phyloP scores from a whole-genome alignment of 2,888 invertebrate genomes.

The Andrena bicolor region DNA sequence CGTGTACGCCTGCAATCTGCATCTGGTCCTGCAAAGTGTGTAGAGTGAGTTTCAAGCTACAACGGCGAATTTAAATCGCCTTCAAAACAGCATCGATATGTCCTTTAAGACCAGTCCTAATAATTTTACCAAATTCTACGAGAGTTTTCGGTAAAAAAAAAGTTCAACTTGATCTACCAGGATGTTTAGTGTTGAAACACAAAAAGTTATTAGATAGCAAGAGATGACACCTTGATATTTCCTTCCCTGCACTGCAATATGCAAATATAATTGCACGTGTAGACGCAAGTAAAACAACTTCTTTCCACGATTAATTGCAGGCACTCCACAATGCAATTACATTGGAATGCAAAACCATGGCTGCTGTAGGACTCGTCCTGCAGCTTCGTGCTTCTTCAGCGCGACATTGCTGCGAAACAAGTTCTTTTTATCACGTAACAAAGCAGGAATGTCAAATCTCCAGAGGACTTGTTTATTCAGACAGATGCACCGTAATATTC shows the following conservation, averaged over 20 bases:
- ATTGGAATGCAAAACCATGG: not conserved
- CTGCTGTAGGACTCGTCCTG: not conserved
- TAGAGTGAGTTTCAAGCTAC: no score
- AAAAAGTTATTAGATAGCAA: not conserved
- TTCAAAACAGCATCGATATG: no score
- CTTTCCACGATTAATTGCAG: not conserved
- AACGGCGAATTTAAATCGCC: no score
- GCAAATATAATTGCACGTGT: not conserved
- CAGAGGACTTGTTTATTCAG: not conserved
- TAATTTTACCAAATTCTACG: no score
- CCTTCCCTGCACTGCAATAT: not conserved
- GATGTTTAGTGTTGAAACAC: no score
- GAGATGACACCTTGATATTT: not conserved
- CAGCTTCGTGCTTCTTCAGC: not conserved
- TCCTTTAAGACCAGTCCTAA: no score
- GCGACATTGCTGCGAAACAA: not conserved
- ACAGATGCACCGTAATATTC: not conserved
- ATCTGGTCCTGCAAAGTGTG: not conserved
- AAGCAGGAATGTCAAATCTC: not conserved
- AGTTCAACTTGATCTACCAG: no score
- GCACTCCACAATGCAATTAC: not conserved
- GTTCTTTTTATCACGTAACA: not conserved
- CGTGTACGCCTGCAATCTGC: constrained; percentile 20
- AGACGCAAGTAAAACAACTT: not conserved
- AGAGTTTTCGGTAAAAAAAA: no score